Conservation (phyloP, 1,140 invertebrate species). For the Drosophila lacteicornis region DNA sequence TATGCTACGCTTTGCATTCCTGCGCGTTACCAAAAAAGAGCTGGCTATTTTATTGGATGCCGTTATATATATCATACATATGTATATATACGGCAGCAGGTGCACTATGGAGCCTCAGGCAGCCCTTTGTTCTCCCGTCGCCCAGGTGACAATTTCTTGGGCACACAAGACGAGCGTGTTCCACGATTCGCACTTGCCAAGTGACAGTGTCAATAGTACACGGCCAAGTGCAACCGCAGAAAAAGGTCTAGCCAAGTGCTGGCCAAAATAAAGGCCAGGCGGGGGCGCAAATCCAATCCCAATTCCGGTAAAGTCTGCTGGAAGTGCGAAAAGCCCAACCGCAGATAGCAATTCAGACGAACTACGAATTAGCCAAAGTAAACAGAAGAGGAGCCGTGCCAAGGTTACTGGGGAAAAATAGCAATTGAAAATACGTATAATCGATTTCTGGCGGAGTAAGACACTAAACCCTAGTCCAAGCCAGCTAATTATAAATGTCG, state of each 20-base stretch:
- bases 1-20: constrained; percentile 80
- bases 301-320: constrained; percentile 9
- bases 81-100: constrained; percentile 22
- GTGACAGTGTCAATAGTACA: constrained; percentile 62
- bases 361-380: constrained; percentile 22
- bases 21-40: constrained; percentile 28
- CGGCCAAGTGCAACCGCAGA: constrained; percentile 42
- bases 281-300: constrained; percentile 1
- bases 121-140: constrained; percentile 21
- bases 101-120: constrained; percentile 36
- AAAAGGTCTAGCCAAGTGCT: constrained; percentile 4
- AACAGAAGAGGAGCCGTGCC: not conserved
- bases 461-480: not conserved
- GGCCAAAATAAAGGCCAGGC: constrained; percentile 16
- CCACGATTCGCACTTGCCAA: constrained; percentile 52
- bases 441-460: not conserved
- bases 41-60: constrained; percentile 26
- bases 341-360: constrained; percentile 5
- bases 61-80: constrained; percentile 45
- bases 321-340: constrained; percentile 36
- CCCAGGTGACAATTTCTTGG: constrained; percentile 59
- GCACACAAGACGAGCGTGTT: constrained; percentile 68
- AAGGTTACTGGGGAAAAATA: constrained; percentile 11
- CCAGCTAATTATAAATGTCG: not conserved
- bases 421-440: not conserved